Evolutionary conservation across 64 coral and sea anemone genomes (phyloP).

Genomic region (Platygyra sinensis): DNA sequence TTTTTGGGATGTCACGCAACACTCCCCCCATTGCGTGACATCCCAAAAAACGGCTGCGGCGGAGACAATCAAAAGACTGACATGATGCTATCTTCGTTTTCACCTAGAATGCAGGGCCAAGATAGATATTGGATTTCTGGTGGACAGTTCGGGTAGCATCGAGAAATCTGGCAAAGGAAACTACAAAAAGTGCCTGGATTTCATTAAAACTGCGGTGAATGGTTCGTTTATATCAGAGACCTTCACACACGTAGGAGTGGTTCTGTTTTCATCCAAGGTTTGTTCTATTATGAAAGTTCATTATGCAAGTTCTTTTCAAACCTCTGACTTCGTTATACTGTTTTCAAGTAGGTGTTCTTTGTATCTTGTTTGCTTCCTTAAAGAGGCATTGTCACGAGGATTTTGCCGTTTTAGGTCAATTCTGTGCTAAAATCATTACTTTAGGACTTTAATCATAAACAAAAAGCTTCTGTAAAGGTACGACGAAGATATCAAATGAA

Average conservation of each 20-base stretch:
- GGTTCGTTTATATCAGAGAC: conserved; percentile 21
- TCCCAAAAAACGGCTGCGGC: too few relatives aligned
- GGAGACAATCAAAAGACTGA: not conserved
- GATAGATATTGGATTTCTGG: conserved; percentile 75
- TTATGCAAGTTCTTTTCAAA: not conserved
- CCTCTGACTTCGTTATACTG: too few relatives aligned
- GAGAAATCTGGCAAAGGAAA: conserved; percentile 55
- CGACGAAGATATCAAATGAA: too few relatives aligned
- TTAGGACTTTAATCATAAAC: too few relatives aligned
- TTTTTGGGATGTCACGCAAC: too few relatives aligned
- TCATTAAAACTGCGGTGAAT: conserved; percentile 38
- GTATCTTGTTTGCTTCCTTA: too few relatives aligned
- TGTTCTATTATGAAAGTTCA: not conserved
- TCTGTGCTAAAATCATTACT: too few relatives aligned
- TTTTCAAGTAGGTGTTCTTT: too few relatives aligned
- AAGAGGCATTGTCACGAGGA: too few relatives aligned
- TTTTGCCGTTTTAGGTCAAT: too few relatives aligned
- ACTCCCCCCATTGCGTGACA: too few relatives aligned
- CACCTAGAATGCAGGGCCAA: conserved; percentile 61
- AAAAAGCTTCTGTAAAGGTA: too few relatives aligned
- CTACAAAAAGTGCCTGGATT: conserved; percentile 57
- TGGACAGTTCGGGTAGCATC: conserved; percentile 63
- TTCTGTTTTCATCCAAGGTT: not conserved
- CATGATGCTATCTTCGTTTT: not conserved
- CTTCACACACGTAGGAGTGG: conserved; percentile 43